Evolutionary conservation across 1,140 invertebrate species (phyloP), one percentile per base, ranked within the genome.

Genomic region (Drosophila kikkawai): DNA sequence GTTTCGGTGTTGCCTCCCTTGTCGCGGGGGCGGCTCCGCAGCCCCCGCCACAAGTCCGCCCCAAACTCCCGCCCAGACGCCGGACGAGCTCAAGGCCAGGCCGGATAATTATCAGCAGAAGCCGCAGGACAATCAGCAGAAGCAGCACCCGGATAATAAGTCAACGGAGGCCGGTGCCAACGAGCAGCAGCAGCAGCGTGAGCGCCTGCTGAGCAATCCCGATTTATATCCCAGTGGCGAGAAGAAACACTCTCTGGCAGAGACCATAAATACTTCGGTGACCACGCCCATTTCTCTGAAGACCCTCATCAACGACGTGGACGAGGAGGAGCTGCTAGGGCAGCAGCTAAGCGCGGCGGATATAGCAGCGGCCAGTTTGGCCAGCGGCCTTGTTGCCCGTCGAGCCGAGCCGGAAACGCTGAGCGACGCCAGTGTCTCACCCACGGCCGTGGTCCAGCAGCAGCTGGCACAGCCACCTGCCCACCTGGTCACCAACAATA

Each of bases 1-100:
- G 93, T 95, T 95, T 94, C 94, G 94, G 93, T 95, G 94, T 93
- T 95, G 94, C 93, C 93, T 95, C 94, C 94, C 94, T 94, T 95
- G 94, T 94, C 94, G 94, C 93, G 94, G 94, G 94, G 94, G 94
- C 91, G 91, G 91, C 94, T 94, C 94, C 93, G 93, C 93, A 94
- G 94, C 94, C 93, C 94, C 93, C 93, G 93, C 92, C 79, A 93
- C 92, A 93, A 93, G 92, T 90, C 91, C 91, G 82, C 91, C 91
- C 75, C 82, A 87, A 82, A 91, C 91, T 58, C 90, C 92, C 55
- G 84, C 75, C 66, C 81, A 75, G 58, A 76, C 83, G 79, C 76
- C 82, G 76, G 86, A 92, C 74, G 90, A 85, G 71, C 64, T 75
- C 26, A 91, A 82, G 51, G 63, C 42, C 48, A 79, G 68, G 15